Percentiles rank a stretch among this genome's conserved stretches.
phyloP scores from a whole-genome alignment of 2,888 invertebrate species.

The Pristionchus mayeri region DNA sequence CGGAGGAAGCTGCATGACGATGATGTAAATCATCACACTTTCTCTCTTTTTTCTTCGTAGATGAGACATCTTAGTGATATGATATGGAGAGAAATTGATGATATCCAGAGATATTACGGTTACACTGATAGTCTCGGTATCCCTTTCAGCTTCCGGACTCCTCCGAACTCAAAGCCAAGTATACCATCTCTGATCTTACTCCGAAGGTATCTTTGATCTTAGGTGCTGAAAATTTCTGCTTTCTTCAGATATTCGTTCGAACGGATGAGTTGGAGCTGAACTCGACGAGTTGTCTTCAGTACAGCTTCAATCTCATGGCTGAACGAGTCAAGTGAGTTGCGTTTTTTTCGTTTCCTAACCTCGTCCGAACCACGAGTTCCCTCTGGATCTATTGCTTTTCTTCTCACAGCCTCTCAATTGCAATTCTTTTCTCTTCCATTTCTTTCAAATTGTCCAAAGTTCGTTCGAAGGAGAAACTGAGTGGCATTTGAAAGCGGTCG shows the following conservation, averaged over 20 bases:
- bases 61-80: constrained; percentile 26
- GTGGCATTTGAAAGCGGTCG: constrained; percentile 8
- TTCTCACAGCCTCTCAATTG: constrained; percentile 33
- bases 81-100: constrained; percentile 25
- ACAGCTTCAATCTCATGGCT: constrained; percentile 56
- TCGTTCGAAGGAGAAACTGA: neutral
- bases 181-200: constrained; percentile 40
- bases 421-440: constrained; percentile 14
- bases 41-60: neutral
- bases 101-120: neutral
- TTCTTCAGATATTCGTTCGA: constrained; percentile 52
- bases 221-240: neutral
- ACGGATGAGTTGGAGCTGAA: constrained; percentile 59
- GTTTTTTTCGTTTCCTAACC: neutral
- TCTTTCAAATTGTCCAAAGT: constrained; percentile 8
- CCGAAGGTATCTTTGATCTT: constrained; percentile 4
- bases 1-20: neutral
- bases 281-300: constrained; percentile 57
- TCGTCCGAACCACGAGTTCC: constrained; percentile 7
- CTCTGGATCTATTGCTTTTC: neutral
- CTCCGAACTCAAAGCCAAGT: neutral
- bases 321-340: constrained; percentile 57
- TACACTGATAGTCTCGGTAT: neutral
- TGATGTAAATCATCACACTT: neutral
- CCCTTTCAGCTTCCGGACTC: neutral